These are phyloP conservation scores for Lamellibrachia luymesi DNA, from an alignment of 1,140 invertebrate species.

Conservation along the genomic window DNA sequence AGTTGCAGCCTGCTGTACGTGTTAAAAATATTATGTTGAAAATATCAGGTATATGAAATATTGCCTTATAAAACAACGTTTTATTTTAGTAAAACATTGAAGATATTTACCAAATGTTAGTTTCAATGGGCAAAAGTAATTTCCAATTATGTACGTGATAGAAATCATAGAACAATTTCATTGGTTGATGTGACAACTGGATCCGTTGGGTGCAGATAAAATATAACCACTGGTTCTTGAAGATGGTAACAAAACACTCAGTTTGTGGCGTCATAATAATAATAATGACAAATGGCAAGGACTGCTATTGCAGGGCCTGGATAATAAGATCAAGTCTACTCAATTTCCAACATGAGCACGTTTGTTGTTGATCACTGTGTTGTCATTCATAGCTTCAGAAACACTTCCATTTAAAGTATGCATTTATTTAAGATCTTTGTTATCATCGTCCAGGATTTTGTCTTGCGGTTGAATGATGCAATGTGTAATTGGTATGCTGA, in stretches of 20 bases:
- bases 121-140: background rate
- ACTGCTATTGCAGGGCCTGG: background rate
- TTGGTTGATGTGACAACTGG: background rate
- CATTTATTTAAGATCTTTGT: background rate
- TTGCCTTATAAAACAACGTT: background rate
- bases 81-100: background rate
- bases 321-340: background rate
- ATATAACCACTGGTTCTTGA: background rate
- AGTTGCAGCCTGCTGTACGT: background rate
- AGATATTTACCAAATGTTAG: background rate
- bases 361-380: background rate
- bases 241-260: background rate
- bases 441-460: background rate
- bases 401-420: background rate
- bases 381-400: background rate
- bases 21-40: background rate
- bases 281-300: background rate
- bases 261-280: background rate
- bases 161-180: background rate
- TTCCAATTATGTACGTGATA: background rate
- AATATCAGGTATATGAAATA: background rate
- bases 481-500: background rate
- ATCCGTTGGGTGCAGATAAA: background rate
- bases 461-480: background rate
- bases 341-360: background rate